Evolutionary conservation across 2,888 invertebrate genomes (phyloP).

Genomic region (Scaptomyza flava): DNA sequence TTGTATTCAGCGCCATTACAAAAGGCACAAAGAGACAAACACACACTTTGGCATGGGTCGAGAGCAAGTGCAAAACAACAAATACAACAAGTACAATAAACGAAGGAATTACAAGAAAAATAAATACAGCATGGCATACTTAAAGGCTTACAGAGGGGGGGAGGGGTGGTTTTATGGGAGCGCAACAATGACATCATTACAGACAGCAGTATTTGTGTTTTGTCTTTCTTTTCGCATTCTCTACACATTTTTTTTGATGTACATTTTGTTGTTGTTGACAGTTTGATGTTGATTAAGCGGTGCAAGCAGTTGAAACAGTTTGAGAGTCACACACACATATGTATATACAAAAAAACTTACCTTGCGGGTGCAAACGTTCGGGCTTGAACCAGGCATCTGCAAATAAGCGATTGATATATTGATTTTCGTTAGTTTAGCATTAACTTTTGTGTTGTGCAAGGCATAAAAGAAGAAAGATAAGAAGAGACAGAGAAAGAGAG

Average conservation of each 20-base stretch:
- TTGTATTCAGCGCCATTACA: conserved; percentile 26
- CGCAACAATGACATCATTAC: conserved; percentile 66
- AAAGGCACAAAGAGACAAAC: conserved; percentile 6
- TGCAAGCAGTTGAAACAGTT: conserved; percentile 44
- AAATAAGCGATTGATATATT: conserved; percentile 84
- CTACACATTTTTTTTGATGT: conserved; percentile 24
- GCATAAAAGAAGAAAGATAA: conserved; percentile 23
- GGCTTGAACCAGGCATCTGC: conserved; percentile 97
- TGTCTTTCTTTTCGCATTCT: conserved; percentile 1
- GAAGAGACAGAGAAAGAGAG: neutral
- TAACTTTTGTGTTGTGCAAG: conserved; percentile 64
- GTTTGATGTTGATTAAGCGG: conserved; percentile 18
- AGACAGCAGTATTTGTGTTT: conserved; percentile 10
- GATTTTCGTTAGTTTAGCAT: conserved; percentile 77
- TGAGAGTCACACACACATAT: conserved; percentile 25
- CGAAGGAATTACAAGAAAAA: neutral
- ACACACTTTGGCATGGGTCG: conserved; percentile 8
- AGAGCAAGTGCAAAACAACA: conserved; percentile 50
- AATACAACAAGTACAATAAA: conserved; percentile 24
- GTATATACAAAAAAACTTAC: conserved; percentile 86
- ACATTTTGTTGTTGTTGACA: conserved; percentile 14
- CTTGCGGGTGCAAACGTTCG: conserved; percentile 95
- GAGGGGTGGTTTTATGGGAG: conserved; percentile 6
- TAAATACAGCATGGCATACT: conserved; percentile 53
- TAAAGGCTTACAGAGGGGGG: conserved; percentile 39